Conservation (phyloP, 2,888 invertebrate genomes). For the Acanthosepion pharaonis region DNA sequence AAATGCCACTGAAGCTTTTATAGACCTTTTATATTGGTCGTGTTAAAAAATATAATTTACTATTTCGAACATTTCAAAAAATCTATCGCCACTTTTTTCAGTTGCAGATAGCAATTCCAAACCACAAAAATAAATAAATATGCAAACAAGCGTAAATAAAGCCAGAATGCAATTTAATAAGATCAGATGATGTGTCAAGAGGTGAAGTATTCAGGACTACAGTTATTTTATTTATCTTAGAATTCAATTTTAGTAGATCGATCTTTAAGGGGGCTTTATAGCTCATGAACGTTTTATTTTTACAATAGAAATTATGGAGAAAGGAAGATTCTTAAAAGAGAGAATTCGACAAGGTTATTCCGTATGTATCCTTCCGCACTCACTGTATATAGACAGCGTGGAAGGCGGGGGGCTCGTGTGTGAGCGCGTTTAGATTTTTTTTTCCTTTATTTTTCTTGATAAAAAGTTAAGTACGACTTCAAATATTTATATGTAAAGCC, state of each 20-base stretch:
- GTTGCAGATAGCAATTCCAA: not conserved
- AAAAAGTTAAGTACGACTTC: not conserved
- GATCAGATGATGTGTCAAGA: not conserved
- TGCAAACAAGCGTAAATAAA: not conserved
- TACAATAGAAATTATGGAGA: not conserved
- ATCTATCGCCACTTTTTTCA: not conserved
- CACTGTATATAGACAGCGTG: not conserved
- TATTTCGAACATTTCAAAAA: not conserved
- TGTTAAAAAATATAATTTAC: not conserved
- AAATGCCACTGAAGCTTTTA: not conserved
- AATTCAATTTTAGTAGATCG: not conserved
- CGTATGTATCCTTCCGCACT: not conserved
- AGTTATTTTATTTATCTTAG: not conserved
- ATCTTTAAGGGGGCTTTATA: not conserved
- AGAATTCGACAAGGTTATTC: too few relatives aligned
- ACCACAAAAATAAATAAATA: not conserved
- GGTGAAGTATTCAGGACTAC: not conserved
- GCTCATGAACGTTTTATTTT: not conserved
- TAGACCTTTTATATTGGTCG: conserved; percentile 12
- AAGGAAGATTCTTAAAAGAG: too few relatives aligned
- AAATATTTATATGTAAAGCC: not conserved
- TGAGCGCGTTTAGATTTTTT: too few relatives aligned
- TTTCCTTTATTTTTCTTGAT: not conserved
- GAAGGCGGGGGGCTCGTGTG: too few relatives aligned
- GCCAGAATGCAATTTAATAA: not conserved